phyloP scores from a whole-genome alignment of 2,113 vertebrate genomes.

The Cephalophus harveyi region DNA sequence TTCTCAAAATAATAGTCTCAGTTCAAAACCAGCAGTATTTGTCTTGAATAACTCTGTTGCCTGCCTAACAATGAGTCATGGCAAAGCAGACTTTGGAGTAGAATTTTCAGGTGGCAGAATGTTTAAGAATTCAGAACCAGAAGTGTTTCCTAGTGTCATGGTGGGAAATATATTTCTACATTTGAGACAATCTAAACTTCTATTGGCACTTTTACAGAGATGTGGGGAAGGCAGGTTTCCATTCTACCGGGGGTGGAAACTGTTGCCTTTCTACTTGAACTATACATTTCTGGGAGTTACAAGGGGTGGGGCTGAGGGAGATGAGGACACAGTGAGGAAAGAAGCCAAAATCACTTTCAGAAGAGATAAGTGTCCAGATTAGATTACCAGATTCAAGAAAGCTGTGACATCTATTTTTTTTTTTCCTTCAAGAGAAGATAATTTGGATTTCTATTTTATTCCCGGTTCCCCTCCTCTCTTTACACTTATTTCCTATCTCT shows the following conservation, averaged over 20 bases:
- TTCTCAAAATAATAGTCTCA: constrained; percentile 3
- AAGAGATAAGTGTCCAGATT: background rate
- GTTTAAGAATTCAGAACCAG: background rate
- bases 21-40: constrained; percentile 26
- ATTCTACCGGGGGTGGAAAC: background rate
- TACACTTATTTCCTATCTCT: background rate
- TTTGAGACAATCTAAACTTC: background rate
- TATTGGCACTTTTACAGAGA: background rate
- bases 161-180: constrained; percentile 24
- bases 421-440: background rate
- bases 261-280: background rate
- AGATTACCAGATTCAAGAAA: constrained; percentile 29
- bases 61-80: constrained; percentile 12
- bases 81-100: constrained; percentile 7
- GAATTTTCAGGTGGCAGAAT: background rate
- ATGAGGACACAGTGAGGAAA: background rate
- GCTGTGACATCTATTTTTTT: background rate
- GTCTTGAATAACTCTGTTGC: background rate
- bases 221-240: background rate
- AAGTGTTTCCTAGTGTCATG: background rate
- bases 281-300: background rate
- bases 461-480: background rate
- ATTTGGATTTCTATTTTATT: constrained; percentile 13
- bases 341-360: constrained; percentile 8
- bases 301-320: background rate